Base-by-base conservation (phyloP, 2,797 vertebrate genomes). In the Molothrus ater region DNA sequence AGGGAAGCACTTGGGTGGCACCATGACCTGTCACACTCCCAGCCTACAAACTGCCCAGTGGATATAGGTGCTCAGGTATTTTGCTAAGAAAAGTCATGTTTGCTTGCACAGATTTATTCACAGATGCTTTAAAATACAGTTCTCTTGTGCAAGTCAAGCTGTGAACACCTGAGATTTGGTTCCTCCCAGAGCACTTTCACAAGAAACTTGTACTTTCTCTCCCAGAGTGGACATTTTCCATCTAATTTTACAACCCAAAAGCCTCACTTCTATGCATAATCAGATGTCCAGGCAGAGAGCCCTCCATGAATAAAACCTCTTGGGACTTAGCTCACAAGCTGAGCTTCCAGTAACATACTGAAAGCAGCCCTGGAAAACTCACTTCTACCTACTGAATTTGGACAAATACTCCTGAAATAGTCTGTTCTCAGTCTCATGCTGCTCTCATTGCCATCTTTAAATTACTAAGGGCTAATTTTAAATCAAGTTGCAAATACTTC, bases 401-500 rank as follows among this genome's bases (percentile, higher is more conserved):
- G 61, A n/a, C 9, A 40, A 36, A 24, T 29, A 43, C 24, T 83
- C 24, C 42, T 29, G 9, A 66, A 85, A 48, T 7, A 82, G 5
- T 31, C 36, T 80, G 71, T 71, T 61, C 19, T 57, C 45, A 47
- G 13, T 66, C 45, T 91, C 0, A 0, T 59, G 14, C 36, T 26
- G 7, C 54, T 69, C 57, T 63, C 21, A 50, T 88, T 14, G 36
- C 13, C 4, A 13, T 78, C 79, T 96, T 96, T 31, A 69, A 74
- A 70, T 95, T 96, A 87, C 64, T 95, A 87, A 91, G 51, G 82
- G 81, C 45, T 96, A 90, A 94, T 92, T 95, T 88, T 92, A 95
- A 89, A 84, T 78, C 2, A 3, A 74, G 19, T 79, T 74, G 38
- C 90, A 88, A 92, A 95, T 93, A 83, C 71, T 96, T 95, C 94